Percentiles rank a stretch among this genome's conserved stretches.
Conservation (phyloP, 2,113 vertebrate species). For the Peucedramus taeniatus region DNA sequence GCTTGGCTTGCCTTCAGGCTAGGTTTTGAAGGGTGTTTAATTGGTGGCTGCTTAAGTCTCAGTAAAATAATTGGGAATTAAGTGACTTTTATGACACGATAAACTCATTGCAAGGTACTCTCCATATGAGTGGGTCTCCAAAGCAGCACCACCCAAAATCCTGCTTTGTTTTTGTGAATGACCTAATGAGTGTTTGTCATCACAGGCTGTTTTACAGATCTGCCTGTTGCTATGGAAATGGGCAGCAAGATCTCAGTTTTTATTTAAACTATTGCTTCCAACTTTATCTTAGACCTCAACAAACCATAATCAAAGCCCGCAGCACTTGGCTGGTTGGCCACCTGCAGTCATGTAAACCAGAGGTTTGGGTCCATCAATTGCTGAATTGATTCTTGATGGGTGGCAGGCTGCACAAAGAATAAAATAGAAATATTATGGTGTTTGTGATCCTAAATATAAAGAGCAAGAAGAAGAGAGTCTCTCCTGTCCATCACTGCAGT, state of each 20-base stretch:
- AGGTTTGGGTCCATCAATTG: neutral
- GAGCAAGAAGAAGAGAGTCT: neutral
- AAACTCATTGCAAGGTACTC: neutral
- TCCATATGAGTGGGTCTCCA: neutral
- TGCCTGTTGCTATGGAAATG: conserved; percentile 34
- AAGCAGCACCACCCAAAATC: neutral
- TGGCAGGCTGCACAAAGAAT: neutral
- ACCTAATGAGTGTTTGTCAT: neutral
- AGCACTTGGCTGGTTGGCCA: neutral
- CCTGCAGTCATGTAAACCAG: neutral
- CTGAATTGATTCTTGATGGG: neutral
- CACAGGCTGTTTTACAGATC: neutral
- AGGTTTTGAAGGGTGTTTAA: neutral
- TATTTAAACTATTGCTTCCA: neutral
- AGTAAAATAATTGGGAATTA: neutral
- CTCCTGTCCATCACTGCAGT: neutral
- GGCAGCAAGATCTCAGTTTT: neutral
- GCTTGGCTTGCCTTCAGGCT: neutral
- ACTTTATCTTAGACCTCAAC: neutral
- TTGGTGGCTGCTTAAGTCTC: neutral
- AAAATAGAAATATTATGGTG: neutral
- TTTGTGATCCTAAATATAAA: neutral
- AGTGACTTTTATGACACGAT: neutral
- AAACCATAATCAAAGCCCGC: neutral
- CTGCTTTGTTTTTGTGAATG: neutral